Conservation (phyloP, 2,113 vertebrate species). For the Axis porcinus region DNA sequence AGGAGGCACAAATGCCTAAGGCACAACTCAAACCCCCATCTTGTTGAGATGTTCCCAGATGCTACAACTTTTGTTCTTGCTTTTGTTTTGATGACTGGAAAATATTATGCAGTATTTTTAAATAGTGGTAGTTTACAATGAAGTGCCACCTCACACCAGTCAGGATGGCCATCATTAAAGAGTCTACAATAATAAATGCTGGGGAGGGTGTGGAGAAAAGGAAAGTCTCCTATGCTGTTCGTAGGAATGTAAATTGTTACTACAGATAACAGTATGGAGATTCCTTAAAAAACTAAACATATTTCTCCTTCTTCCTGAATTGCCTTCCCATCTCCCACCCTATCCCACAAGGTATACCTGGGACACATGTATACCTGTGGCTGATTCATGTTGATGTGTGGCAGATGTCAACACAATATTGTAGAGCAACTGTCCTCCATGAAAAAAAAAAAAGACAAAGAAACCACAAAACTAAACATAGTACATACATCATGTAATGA, state of each 20-base stretch:
- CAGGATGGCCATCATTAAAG: not conserved
- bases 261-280: not conserved
- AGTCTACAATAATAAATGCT: not conserved
- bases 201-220: not conserved
- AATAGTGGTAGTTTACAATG: not conserved
- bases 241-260: not conserved
- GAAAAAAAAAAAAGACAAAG: not conserved
- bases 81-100: not conserved
- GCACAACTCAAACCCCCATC: not conserved
- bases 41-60: not conserved
- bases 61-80: not conserved
- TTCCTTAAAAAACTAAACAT: not conserved
- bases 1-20: not conserved
- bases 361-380: not conserved
- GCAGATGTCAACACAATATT: not conserved
- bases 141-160: not conserved
- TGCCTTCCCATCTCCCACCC: not conserved
- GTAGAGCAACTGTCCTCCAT: not conserved
- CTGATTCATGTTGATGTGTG: not conserved
- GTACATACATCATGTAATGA: not conserved
- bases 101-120: not conserved
- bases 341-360: not conserved
- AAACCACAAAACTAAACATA: not conserved
- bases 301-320: not conserved
- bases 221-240: not conserved